These are phyloP conservation scores for Pyrgus malvae DNA, from an alignment of 2,888 invertebrate genomes.

Conservation along the genomic window DNA sequence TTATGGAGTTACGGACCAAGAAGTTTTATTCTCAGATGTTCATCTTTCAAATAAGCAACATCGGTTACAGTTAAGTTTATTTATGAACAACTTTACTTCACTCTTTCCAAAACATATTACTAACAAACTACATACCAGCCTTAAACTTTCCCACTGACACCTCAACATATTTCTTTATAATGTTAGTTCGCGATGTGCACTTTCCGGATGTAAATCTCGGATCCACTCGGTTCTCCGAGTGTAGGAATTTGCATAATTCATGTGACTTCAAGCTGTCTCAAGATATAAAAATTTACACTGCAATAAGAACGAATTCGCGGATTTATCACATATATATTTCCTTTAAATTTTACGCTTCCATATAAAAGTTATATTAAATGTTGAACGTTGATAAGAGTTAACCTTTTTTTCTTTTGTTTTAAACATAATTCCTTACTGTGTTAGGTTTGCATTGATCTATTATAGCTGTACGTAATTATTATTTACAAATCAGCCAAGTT, in stretches of 20 bases:
- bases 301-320: slow-evolving; percentile 40
- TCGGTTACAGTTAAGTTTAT: no score
- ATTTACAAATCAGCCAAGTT: no score
- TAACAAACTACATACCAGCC: neutral
- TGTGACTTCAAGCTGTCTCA: slow-evolving; percentile 63
- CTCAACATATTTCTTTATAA: slow-evolving; percentile 33
- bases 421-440: no score
- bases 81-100: neutral
- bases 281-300: slow-evolving; percentile 61
- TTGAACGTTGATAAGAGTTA: no score
- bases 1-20: no score
- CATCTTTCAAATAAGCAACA: neutral
- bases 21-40: neutral
- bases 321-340: slow-evolving; percentile 1
- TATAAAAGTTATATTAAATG: no score
- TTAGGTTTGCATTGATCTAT: no score
- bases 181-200: slow-evolving; percentile 44
- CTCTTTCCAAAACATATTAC: slow-evolving; percentile 2
- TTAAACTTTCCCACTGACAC: slow-evolving; percentile 13
- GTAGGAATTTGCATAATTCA: slow-evolving; percentile 71
- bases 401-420: no score
- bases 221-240: slow-evolving; percentile 50
- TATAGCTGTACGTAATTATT: no score
- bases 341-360: slow-evolving; percentile 14
- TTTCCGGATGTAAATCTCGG: slow-evolving; percentile 57